phyloP scores from a whole-genome alignment of 1,140 invertebrate genomes.

The Bombus turneri region DNA sequence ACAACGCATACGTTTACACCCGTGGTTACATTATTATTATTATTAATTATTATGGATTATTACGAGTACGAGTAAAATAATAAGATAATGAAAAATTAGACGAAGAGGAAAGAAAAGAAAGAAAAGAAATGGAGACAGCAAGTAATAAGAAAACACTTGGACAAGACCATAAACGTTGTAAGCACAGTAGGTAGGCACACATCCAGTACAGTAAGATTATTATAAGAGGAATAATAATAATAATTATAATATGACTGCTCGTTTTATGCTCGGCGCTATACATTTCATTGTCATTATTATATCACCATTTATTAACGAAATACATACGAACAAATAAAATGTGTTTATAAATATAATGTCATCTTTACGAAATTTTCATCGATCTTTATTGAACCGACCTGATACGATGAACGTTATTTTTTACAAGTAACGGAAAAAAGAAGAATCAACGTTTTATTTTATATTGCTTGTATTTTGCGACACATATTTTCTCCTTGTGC shows the following conservation, averaged over 20 bases:
- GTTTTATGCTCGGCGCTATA: constrained; percentile 81
- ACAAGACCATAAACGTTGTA: constrained; percentile 74
- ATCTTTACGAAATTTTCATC: constrained; percentile 58
- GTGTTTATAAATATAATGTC: constrained; percentile 81
- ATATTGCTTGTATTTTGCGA: not conserved
- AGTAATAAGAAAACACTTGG: constrained; percentile 64
- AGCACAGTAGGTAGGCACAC: constrained; percentile 78
- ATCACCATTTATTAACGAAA: constrained; percentile 81
- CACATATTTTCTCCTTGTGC: not conserved
- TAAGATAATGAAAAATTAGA: constrained; percentile 59
- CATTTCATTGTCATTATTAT: constrained; percentile 82
- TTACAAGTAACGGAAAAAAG: not conserved
- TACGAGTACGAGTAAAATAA: constrained; percentile 62
- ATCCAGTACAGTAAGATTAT: constrained; percentile 77
- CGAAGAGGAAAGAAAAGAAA: not conserved
- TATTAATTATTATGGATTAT: constrained; percentile 72
- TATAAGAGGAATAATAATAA: constrained; percentile 79
- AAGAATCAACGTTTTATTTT: constrained; percentile 1
- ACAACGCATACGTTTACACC: constrained; percentile 77
- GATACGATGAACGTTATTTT: not conserved
- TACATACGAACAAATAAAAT: constrained; percentile 81
- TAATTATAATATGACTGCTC: constrained; percentile 79
- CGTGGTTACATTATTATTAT: constrained; percentile 73
- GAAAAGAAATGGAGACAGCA: not conserved
- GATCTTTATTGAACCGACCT: constrained; percentile 42